Base-by-base conservation (phyloP, 2,797 vertebrate genomes). In the Anguilla marmorata region DNA sequence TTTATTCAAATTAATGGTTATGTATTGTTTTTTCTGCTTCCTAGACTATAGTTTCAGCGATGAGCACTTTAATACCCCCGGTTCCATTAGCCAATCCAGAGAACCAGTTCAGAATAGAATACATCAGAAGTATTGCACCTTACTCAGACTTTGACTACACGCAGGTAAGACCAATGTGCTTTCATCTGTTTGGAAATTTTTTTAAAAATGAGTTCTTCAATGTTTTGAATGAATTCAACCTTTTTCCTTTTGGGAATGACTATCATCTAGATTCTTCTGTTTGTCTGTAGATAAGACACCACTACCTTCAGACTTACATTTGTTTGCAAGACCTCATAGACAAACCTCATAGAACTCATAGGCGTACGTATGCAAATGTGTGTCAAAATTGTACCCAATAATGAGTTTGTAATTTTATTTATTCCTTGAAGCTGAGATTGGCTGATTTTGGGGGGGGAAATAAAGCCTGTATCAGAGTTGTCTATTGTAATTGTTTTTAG, bases 71-170 rank as follows among this genome's bases (percentile, higher is more conserved):
- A 95, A 98, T 97, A 94, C 98, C 98, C n/a, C 98, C 98, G 52
- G 93, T 99, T 89, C 96, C 97, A 79, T 89, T 99, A 89, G 97
- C 97, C 94, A 98, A 98, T 93, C 97, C 96, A 76, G 96, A 94
- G 91, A 98, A 99, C 94, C 97, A 98, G 66, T 97, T 97, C 94
- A 96, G 98, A 93, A 94, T 97, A 21, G 98, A 99, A 94, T 99
- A 99, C 93, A 98, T 99, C 95, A 98, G 96, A 95, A 97, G 97
- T 95, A 98, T 99, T 93, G 97, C 97, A 69, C 98, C 98, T 0
- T 97, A 99, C 92, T 98, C 97, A 27, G 98, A 99, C 96, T 98
- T 99, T 27, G 98, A 99, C 88, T 99, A 98, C 93, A 98, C 98
- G 21, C 96, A 99, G 98, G 98, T 99, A 96, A 96, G 96, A 74